Percentiles rank a stretch among this genome's conserved stretches.
Evolutionary conservation across 2,797 vertebrate genomes (phyloP).

Genomic region (Rallus crepitans): DNA sequence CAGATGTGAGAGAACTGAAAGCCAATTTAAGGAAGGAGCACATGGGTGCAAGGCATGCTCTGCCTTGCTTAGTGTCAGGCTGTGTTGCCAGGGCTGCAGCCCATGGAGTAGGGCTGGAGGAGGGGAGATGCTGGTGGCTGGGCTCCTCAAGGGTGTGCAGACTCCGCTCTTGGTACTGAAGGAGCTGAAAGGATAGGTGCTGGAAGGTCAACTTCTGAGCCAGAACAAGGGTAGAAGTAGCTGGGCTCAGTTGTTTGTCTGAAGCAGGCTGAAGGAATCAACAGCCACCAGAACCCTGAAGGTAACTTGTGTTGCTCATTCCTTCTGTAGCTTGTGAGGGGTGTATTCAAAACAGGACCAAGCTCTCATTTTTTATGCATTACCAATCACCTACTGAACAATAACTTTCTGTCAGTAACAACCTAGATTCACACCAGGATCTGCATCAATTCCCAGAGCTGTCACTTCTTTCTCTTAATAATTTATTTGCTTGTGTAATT

Average conservation of each 20-base stretch:
- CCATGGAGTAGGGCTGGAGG: neutral
- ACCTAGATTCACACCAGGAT: neutral
- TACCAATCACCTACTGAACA: neutral
- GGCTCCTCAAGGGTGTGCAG: accelerated
- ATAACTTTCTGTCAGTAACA: neutral
- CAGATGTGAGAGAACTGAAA: neutral
- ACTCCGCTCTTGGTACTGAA: accelerated
- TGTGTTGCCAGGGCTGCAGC: neutral
- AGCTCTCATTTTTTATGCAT: neutral
- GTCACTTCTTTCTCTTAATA: conserved; percentile 45
- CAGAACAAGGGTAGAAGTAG: neutral
- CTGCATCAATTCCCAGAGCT: conserved; percentile 33
- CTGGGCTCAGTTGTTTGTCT: neutral
- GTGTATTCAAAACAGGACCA: neutral
- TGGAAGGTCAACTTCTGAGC: neutral
- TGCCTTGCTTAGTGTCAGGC: neutral
- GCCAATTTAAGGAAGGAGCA: neutral
- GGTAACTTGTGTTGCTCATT: neutral
- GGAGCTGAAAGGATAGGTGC: neutral
- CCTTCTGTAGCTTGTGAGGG: neutral
- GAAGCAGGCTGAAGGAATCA: neutral
- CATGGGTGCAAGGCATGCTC: neutral
- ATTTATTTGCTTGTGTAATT: conserved; percentile 59
- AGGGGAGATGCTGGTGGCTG: neutral
- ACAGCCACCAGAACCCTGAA: neutral